A percentile compares a stretch with the other conserved stretches of the same genome.
phyloP scores from a whole-genome alignment of 1,140 invertebrate genomes.

The Eriocheir sinensis region DNA sequence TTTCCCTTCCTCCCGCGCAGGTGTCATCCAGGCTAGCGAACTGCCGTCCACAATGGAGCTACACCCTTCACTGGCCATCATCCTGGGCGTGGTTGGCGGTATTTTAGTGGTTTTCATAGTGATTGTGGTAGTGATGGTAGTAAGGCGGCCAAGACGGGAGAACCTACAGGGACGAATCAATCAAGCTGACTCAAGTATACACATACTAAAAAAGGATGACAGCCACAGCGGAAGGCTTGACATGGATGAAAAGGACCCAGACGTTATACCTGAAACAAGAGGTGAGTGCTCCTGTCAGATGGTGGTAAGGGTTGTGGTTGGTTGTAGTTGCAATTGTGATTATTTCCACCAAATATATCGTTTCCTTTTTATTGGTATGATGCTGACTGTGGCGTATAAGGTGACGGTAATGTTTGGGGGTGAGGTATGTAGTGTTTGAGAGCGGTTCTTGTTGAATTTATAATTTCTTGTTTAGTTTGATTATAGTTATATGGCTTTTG shows the following conservation, averaged over 20 bases:
- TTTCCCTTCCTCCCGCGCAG: conserved; percentile 31
- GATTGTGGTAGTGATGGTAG: conserved; percentile 78
- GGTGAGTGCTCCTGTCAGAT: conserved; percentile 44
- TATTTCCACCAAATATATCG: too few relatives aligned
- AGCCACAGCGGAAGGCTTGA: conserved; percentile 74
- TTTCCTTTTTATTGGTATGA: neutral
- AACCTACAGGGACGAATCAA: conserved; percentile 69
- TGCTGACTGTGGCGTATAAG: too few relatives aligned
- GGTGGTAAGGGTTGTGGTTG: neutral
- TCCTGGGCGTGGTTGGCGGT: conserved; percentile 77
- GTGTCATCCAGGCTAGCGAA: conserved; percentile 75
- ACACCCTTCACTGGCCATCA: conserved; percentile 78
- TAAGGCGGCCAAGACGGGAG: conserved; percentile 72
- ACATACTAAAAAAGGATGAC: conserved; percentile 78
- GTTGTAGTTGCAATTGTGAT: too few relatives aligned
- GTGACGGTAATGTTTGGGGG: too few relatives aligned
- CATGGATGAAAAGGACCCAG: conserved; percentile 77
- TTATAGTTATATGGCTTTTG: too few relatives aligned
- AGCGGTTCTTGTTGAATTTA: too few relatives aligned
- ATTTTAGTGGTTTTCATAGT: conserved; percentile 77
- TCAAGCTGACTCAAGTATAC: conserved; percentile 73
- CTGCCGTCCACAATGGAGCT: conserved; percentile 77
- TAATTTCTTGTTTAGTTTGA: too few relatives aligned
- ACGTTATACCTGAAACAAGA: conserved; percentile 77
- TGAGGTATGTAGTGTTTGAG: too few relatives aligned